Base-by-base conservation (phyloP, 1,140 invertebrate genomes). In the Chlorops oryzae region DNA sequence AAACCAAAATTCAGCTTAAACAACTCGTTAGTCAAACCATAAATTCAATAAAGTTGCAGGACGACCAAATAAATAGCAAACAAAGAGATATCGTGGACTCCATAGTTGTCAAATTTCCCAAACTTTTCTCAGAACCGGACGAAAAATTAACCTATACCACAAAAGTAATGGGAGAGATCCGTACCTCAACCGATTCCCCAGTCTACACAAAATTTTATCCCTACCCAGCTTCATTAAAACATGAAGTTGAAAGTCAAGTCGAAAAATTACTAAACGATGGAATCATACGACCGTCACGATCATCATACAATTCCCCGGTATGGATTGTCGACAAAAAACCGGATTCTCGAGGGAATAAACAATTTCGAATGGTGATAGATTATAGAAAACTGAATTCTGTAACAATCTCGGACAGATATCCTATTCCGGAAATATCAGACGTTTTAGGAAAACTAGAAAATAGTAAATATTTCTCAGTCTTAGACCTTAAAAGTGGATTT, bases 361-460 rank as follows among this genome's bases (percentile, higher is more conserved):
- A 71, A 57, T 66, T 54, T 51, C 28, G 65, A 12, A 37, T 70
- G 18, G 63, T 62, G 2, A 52, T 72, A 18, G 68, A 70, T 49
- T 72, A 58, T 45, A 24, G 62, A 22, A 61, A 62, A 55, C 24
- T 67, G 15, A 70, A 71, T 52, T 43, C 59, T 35, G 52, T 55
- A 39, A 69, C 64, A 10, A 52, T 65, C 13, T 47, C 59, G 9
- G 76, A 79, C 50, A 41, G 49, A n/a, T 78, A 66, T 59, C 78
- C 78, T 7, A 55, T 81, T 5, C 77, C 78, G 6, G 61, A n/a
- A n/a, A n/a, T n/a, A n/a, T n/a, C n/a, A n/a, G n/a, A n/a, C n/a
- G n/a, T n/a, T n/a, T n/a, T n/a, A n/a, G n/a, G n/a, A n/a, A n/a
- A n/a, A n/a, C n/a, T n/a, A n/a, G n/a, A n/a, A n/a, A n/a, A n/a